A percentile compares a stretch with the other conserved stretches of the same genome.
Conservation (phyloP, 2,888 invertebrate genomes). For the Conchocele bisecta region DNA sequence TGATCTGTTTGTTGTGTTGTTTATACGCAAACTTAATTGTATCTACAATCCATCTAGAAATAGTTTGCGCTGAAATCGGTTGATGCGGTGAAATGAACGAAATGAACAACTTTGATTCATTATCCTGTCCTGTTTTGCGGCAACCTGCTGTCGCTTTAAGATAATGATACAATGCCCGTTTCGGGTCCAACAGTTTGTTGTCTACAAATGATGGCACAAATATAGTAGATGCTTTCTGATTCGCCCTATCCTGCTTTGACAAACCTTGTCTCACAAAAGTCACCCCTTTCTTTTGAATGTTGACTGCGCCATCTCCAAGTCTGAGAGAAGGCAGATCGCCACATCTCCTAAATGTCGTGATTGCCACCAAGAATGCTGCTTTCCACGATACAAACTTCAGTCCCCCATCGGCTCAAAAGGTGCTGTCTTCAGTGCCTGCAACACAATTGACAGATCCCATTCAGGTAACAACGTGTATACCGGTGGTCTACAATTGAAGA, state of each 20-base stretch:
- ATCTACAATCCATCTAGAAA: too few species aligned
- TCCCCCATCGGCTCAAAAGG: constrained; percentile 32
- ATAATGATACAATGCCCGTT: too few species aligned
- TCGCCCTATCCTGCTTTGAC: neutral
- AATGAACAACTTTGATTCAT: too few species aligned
- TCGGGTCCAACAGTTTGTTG: constrained; percentile 34
- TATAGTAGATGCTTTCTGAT: neutral
- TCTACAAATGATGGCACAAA: too few species aligned
- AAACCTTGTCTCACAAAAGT: constrained; percentile 27
- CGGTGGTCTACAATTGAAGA: constrained; percentile 37
- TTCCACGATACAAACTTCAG: constrained; percentile 19
- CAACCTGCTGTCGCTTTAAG: too few species aligned
- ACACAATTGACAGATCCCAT: constrained; percentile 32
- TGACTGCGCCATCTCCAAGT: neutral
- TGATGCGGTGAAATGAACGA: too few species aligned
- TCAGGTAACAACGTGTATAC: constrained; percentile 21
- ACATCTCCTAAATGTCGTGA: constrained; percentile 21
- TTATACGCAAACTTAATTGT: too few species aligned
- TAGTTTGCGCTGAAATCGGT: too few species aligned
- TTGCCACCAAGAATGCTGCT: constrained; percentile 19
- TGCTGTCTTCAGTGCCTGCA: constrained; percentile 8
- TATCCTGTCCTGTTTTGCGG: too few species aligned
- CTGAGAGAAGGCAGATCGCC: constrained; percentile 23
- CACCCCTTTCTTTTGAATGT: constrained; percentile 2
- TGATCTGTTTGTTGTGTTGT: too few species aligned